Evolutionary conservation across 2,797 vertebrate genomes (phyloP).

Genomic region (Toxotes lorentzi): DNA sequence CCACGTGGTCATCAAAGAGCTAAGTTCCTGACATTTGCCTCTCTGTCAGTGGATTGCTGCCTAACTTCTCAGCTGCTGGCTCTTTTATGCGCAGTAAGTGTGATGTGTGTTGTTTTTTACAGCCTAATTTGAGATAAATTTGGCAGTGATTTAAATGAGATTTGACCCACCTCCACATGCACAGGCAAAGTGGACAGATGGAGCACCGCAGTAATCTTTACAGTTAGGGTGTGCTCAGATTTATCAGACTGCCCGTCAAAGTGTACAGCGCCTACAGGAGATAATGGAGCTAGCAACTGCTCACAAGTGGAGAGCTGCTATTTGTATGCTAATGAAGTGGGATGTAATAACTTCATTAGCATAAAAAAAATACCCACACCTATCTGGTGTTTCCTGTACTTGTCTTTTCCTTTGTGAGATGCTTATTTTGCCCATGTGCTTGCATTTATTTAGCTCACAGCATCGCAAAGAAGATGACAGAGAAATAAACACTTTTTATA

Average conservation of each 20-base stretch:
- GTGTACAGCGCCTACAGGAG: constrained; percentile 51
- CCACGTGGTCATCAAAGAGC: constrained; percentile 25
- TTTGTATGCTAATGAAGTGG: constrained; percentile 78
- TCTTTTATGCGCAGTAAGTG: constrained; percentile 29
- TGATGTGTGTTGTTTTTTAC: constrained; percentile 27
- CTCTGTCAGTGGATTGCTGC: constrained; percentile 12
- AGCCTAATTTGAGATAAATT: constrained; percentile 56
- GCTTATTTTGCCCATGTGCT: constrained; percentile 25
- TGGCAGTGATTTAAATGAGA: constrained; percentile 68
- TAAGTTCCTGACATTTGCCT: constrained; percentile 49
- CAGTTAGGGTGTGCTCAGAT: constrained; percentile 60
- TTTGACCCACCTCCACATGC: constrained; percentile 53
- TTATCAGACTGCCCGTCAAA: constrained; percentile 72
- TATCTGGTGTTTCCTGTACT: constrained; percentile 31
- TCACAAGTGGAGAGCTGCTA: constrained; percentile 63
- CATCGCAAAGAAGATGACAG: constrained; percentile 27
- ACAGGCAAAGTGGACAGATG: constrained; percentile 71
- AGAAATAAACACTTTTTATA: constrained; percentile 22
- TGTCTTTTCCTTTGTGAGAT: constrained; percentile 37
- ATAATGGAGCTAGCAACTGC: constrained; percentile 61
- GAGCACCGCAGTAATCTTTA: constrained; percentile 66
- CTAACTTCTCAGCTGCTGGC: constrained; percentile 22
- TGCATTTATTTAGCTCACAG: constrained; percentile 12
- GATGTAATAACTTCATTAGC: constrained; percentile 63
- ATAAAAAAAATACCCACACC: constrained; percentile 39